phyloP scores from a whole-genome alignment of 2,888 invertebrate genomes.

The Lasioglossum figueresi region DNA sequence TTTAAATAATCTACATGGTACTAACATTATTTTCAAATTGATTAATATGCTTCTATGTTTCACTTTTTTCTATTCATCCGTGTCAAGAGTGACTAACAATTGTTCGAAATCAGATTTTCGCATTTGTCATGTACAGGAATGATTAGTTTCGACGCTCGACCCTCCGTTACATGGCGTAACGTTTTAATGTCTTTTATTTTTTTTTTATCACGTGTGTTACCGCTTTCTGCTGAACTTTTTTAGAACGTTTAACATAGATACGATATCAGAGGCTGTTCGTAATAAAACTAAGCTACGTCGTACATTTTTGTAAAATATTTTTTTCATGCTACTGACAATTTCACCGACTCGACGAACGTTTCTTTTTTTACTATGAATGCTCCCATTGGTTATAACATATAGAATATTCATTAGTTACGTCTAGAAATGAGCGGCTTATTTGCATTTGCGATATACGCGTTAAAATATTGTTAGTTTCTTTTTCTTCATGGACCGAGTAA shows the following conservation, averaged over 20 bases:
- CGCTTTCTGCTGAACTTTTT: constrained; percentile 59
- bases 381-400: constrained; percentile 58
- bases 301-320: neutral
- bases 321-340: neutral
- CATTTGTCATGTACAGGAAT: constrained; percentile 41
- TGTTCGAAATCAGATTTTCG: constrained; percentile 35
- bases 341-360: neutral
- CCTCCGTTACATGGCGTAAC: constrained; percentile 42
- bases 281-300: neutral
- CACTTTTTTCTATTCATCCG: constrained; percentile 43
- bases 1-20: constrained; percentile 41
- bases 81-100: constrained; percentile 60
- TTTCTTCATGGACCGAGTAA: constrained; percentile 38
- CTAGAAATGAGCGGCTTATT: constrained; percentile 64
- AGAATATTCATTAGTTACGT: constrained; percentile 62
- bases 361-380: constrained; percentile 37
- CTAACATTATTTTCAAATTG: constrained; percentile 53
- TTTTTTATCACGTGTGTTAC: constrained; percentile 42
- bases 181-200: constrained; percentile 42
- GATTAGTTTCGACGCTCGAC: constrained; percentile 31
- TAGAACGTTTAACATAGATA: constrained; percentile 48
- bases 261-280: constrained; percentile 57
- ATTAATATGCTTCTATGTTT: constrained; percentile 63
- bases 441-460: constrained; percentile 62
- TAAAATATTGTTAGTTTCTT: constrained; percentile 30